Conservation (phyloP, 1,140 invertebrate species). For the Wiebesia pumilae region DNA sequence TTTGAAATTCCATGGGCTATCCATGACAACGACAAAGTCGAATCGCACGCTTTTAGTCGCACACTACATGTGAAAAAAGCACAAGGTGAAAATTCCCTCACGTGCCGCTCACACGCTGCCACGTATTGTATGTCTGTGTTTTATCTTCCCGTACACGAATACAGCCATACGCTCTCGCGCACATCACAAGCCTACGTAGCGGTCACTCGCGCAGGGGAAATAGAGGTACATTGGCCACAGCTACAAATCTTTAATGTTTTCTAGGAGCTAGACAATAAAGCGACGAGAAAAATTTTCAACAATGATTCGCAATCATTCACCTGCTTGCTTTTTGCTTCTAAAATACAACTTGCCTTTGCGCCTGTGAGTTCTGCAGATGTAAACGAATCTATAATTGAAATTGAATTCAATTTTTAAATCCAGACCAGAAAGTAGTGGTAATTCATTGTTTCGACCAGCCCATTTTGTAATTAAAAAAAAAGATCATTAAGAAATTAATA, state of each 20-base stretch:
- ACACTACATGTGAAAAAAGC: constrained; percentile 6
- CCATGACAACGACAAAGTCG: constrained; percentile 13
- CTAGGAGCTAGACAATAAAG: constrained; percentile 21
- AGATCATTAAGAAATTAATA: too few species aligned
- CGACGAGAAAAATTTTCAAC: background rate
- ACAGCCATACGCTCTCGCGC: background rate
- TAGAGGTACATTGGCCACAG: background rate
- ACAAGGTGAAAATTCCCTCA: constrained; percentile 44
- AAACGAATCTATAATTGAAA: background rate
- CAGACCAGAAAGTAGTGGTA: background rate
- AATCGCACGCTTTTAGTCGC: background rate
- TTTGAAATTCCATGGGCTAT: background rate
- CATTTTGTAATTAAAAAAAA: too few species aligned
- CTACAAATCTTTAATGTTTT: constrained; percentile 12
- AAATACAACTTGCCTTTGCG: background rate
- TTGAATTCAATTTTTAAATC: background rate
- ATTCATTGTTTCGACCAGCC: background rate
- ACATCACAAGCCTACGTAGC: background rate
- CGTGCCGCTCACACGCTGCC: background rate
- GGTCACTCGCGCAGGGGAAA: background rate
- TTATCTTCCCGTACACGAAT: background rate
- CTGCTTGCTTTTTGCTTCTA: background rate
- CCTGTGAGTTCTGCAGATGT: background rate
- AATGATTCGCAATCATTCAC: constrained; percentile 25
- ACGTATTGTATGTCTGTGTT: background rate